Conservation (phyloP, 2,113 vertebrate species). For the Lepus europaeus region DNA sequence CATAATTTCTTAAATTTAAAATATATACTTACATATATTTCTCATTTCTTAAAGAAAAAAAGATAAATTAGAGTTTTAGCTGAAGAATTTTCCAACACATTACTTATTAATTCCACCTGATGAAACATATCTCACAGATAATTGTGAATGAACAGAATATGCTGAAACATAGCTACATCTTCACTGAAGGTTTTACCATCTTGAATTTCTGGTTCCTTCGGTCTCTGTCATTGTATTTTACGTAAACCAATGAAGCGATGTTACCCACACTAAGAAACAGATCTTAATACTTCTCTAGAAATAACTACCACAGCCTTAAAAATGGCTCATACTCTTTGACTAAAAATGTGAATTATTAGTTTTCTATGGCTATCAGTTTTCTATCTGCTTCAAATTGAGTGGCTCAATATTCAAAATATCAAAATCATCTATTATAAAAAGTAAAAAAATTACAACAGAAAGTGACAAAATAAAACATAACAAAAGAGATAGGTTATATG, state of each 20-base stretch:
- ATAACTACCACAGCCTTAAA: not conserved
- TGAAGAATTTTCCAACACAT: not conserved
- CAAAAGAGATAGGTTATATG: not conserved
- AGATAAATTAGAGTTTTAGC: not conserved
- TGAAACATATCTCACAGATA: not conserved
- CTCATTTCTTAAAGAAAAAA: no score
- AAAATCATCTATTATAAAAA: conserved; percentile 1
- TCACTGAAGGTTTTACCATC: not conserved
- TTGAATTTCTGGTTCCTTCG: not conserved
- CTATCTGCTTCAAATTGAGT: no score
- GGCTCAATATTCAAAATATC: conserved; percentile 1
- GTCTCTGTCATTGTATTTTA: not conserved
- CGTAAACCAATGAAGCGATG: conserved; percentile 1
- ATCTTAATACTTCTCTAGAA: not conserved
- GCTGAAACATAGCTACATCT: not conserved
- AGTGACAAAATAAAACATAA: not conserved
- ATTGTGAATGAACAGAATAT: not conserved
- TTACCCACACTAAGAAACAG: not conserved
- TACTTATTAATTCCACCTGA: not conserved
- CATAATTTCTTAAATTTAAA: no score
- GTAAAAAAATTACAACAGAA: not conserved
- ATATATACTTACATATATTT: no score
- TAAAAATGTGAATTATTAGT: no score
- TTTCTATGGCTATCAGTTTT: no score
- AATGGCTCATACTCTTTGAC: not conserved